Evolutionary conservation across 2,797 vertebrate genomes (phyloP).

Genomic region (Enteromius trimaculatus): DNA sequence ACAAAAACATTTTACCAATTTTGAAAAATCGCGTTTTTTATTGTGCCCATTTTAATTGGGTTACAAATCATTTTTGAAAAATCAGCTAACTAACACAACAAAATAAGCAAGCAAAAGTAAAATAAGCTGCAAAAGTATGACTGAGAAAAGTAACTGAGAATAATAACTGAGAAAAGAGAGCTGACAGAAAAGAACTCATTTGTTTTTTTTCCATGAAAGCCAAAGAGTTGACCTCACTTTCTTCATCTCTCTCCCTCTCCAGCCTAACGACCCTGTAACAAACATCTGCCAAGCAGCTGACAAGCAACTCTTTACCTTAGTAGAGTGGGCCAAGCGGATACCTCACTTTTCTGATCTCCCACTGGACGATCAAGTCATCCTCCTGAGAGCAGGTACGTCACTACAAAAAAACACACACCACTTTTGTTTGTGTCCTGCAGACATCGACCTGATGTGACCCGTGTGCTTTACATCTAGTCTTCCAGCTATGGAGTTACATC

Average conservation of each 20-base stretch:
- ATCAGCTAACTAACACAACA: too few relatives aligned
- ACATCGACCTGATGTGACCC: neutral
- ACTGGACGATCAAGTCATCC: constrained; percentile 83
- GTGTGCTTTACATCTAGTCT: neutral
- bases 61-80: too few relatives aligned
- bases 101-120: too few relatives aligned
- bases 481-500: neutral
- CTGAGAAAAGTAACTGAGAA: too few relatives aligned
- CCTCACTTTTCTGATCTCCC: constrained; percentile 83
- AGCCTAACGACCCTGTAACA: constrained; percentile 83
- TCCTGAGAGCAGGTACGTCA: constrained; percentile 80
- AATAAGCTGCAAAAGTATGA: too few relatives aligned
- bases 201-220: neutral
- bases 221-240: neutral
- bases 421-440: constrained; percentile 1
- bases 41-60: too few relatives aligned
- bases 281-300: constrained; percentile 86
- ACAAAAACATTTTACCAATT: too few relatives aligned
- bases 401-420: neutral
- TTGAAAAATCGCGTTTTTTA: too few relatives aligned
- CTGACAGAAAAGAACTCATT: neutral
- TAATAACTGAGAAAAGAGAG: neutral
- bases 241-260: constrained; percentile 7
- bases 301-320: constrained; percentile 83
- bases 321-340: constrained; percentile 84